Base-by-base conservation (phyloP, 2,888 invertebrate genomes). In the Eubasilissa splendida region DNA sequence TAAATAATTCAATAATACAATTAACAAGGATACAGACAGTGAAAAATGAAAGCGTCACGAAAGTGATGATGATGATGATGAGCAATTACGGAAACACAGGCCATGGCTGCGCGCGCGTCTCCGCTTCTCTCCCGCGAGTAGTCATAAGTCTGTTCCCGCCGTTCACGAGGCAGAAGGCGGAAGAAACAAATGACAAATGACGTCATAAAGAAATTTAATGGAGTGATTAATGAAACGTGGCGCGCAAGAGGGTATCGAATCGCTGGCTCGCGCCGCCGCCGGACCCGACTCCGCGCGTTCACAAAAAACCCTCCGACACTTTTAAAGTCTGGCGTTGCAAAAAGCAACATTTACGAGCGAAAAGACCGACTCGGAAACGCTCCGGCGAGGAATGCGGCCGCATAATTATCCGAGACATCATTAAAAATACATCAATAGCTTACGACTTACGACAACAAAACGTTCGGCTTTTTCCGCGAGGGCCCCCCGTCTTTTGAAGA, bases 391-490 rank as follows among this genome's bases (percentile, higher is more conserved):
- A 59, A 76, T 80, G 53, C 60, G 59, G 75, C 14, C 14, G 63
- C 75, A 56, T 76, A 80, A 80, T 80, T 80, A 80, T 80, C 75
- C 42, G 63, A 65, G 63, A 70, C 80, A 80, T 80, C 80, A 80
- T 80, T 80, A 80, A 80, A 80, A 80, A 80, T 76, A 70, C 80
- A 80, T 80, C 80, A 80, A 80, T 80, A 76, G 80, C 76, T 60
- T 31, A 59, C 76, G 66, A 80, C 60, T 60, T 50, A 66, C 76
- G 66, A 80, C 60, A 80, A 53, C 76, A 56, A 80, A 76, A 80
- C 76, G 76, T 65, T 76, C 60, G 58, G 33, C 63, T 70, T 53
- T 76, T 79, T 68, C 73, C 63, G n/a, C 52, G 63, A 52, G 42
- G 71, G 71, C 53, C 71, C 52, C 52, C 53, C 73, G 73, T 11